Conservation (phyloP, 2,113 vertebrate genomes). For the Sarotherodon lohbergeri region DNA sequence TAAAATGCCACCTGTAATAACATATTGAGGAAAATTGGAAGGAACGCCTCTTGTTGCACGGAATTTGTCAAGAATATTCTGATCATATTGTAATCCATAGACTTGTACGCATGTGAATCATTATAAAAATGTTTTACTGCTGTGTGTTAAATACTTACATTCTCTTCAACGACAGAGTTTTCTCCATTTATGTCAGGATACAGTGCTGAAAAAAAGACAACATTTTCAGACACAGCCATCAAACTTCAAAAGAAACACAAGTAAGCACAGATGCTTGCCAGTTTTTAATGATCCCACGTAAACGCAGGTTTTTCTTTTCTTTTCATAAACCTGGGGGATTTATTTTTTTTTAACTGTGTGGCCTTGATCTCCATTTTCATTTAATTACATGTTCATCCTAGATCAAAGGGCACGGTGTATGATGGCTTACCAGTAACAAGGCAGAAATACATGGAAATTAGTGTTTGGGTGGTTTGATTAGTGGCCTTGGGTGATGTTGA, state of each 20-base stretch:
- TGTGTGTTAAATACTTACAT: conserved; percentile 28
- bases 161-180: conserved; percentile 15
- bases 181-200: conserved; percentile 28
- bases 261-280: conserved; percentile 7
- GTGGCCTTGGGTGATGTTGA: background rate
- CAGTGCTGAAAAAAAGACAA: conserved; percentile 27
- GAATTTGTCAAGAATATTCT: background rate
- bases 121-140: background rate
- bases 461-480: conserved; percentile 4
- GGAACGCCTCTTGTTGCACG: background rate
- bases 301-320: background rate
- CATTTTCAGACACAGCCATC: background rate
- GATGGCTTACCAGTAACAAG: background rate
- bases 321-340: conserved; percentile 19
- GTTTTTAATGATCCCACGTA: conserved; percentile 3
- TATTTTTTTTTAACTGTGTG: background rate
- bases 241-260: conserved; percentile 30
- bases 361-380: conserved; percentile 5
- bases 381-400: conserved; percentile 20
- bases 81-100: background rate
- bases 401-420: conserved; percentile 19
- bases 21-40: background rate
- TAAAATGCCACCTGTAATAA: background rate
- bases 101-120: background rate
- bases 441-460: background rate